These are phyloP conservation scores for Turritopsis dohrnii DNA, from an alignment of 30 jellyfish, hydroid and myxozoan species.

Conservation along the genomic window DNA sequence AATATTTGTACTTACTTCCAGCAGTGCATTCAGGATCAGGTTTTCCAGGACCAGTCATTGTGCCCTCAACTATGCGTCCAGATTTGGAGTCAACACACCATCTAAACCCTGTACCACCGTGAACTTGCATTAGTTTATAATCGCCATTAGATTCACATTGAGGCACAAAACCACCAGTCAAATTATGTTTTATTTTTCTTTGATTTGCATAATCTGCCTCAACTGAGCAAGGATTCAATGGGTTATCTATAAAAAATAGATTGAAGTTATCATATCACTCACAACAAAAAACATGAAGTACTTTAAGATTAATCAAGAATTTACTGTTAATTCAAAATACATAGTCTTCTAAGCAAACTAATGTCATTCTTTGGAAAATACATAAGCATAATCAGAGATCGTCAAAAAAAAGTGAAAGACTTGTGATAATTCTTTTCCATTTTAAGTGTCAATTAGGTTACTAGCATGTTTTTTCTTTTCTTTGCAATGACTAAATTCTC, in stretches of 20 bases:
- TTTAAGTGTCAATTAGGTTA: not conserved
- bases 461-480: not conserved
- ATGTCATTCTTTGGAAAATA: no score
- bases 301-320: no score
- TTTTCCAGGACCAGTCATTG: conserved; percentile 22
- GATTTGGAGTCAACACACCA: conserved; percentile 40
- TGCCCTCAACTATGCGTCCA: conserved; percentile 28
- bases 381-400: no score
- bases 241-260: conserved; percentile 12
- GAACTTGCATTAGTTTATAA: conserved; percentile 26
- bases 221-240: conserved; percentile 22
- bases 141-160: conserved; percentile 20
- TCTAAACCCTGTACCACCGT: conserved; percentile 18
- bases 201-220: conserved; percentile 34
- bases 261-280: not conserved
- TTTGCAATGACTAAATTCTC: not conserved
- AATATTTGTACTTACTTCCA: not conserved
- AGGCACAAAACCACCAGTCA: conserved; percentile 18
- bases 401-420: not conserved
- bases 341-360: no score
- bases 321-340: no score
- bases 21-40: conserved; percentile 20
- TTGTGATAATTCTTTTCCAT: not conserved
- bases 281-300: not conserved
- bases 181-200: not conserved